A percentile compares a stretch with the other conserved stretches of the same genome.
Conservation (phyloP, 2,113 vertebrate species). For the Ammodramus savannarum region DNA sequence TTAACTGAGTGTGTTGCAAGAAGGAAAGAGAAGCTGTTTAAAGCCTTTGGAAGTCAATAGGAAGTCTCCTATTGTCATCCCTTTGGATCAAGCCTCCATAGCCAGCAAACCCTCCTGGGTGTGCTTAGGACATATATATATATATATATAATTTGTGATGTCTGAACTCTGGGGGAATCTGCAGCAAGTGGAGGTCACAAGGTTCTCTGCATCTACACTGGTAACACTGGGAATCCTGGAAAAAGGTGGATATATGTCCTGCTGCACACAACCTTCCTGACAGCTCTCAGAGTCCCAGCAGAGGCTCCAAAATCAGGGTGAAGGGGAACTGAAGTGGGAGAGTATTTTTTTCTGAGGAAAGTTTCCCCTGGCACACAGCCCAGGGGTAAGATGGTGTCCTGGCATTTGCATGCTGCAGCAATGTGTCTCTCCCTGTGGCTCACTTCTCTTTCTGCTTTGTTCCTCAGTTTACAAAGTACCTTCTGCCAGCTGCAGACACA, state of each 20-base stretch:
- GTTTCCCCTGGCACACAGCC: background rate
- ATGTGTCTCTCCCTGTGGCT: background rate
- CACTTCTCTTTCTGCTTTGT: background rate
- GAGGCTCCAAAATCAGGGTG: background rate
- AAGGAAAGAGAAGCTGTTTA: background rate
- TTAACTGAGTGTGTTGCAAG: background rate
- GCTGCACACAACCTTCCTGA: background rate
- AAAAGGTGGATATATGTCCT: background rate
- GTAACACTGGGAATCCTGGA: background rate
- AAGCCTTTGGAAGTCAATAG: background rate
- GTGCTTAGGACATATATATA: background rate
- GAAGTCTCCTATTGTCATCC: background rate
- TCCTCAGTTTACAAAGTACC: background rate
- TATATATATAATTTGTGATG: no score
- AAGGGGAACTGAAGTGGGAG: background rate
- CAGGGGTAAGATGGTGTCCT: background rate
- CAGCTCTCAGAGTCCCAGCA: background rate
- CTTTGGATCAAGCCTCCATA: background rate
- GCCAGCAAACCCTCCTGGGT: background rate
- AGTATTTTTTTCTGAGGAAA: background rate
- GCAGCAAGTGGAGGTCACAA: background rate
- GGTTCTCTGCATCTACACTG: background rate
- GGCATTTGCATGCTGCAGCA: background rate
- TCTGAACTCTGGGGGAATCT: background rate
- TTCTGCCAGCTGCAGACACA: conserved; percentile 1